Evolutionary conservation across 1,140 invertebrate species (phyloP).

Genomic region (Mamestra configurata): DNA sequence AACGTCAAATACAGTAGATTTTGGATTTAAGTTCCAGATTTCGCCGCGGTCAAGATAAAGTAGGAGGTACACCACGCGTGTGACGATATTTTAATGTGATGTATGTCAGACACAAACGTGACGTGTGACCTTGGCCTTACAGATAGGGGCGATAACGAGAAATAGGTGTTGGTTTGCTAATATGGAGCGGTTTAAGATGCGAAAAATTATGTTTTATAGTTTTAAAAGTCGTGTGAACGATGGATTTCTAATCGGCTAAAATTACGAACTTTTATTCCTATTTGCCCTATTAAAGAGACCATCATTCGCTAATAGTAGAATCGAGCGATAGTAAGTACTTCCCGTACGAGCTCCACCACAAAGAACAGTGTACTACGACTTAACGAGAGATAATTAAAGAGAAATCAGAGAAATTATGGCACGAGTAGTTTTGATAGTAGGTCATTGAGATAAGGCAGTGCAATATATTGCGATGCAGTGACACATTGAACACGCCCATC

Average conservation of each 20-base stretch:
- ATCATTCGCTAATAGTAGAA: too few relatives aligned
- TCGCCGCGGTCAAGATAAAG: not conserved
- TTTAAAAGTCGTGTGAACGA: too few relatives aligned
- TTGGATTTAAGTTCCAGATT: not conserved
- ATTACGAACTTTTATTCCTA: too few relatives aligned
- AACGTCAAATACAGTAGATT: too few relatives aligned
- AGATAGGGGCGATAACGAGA: not conserved
- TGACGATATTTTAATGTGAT: not conserved
- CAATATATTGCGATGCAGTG: constrained; percentile 4
- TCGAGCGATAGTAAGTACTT: too few relatives aligned
- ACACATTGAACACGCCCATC: constrained; percentile 20
- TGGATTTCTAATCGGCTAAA: too few relatives aligned
- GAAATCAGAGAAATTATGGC: not conserved
- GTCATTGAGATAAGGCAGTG: constrained; percentile 2
- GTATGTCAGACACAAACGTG: not conserved
- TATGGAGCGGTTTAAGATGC: too few relatives aligned
- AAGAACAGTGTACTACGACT: too few relatives aligned
- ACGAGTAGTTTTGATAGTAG: not conserved
- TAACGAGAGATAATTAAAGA: not conserved
- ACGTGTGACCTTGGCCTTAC: not conserved
- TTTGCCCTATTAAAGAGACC: too few relatives aligned
- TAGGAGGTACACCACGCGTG: not conserved
- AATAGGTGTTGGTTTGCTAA: too few relatives aligned
- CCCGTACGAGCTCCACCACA: too few relatives aligned
- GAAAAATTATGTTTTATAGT: too few relatives aligned